Evolutionary conservation across 2,888 invertebrate genomes (phyloP).

Genomic region (Ernsta delagoae): DNA sequence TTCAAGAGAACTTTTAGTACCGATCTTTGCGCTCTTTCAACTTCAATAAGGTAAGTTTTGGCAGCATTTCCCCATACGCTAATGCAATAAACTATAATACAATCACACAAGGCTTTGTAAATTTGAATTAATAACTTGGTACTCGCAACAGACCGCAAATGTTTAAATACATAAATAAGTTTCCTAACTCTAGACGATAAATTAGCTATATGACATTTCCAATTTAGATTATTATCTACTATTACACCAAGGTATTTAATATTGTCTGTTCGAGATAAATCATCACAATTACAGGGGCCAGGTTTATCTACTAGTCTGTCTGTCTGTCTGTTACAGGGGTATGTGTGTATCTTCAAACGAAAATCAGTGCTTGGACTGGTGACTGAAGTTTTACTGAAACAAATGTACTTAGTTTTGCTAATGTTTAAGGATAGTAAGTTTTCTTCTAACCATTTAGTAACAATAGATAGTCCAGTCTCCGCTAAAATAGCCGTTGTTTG

Average conservation of each 20-base stretch:
- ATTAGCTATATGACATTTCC: background rate
- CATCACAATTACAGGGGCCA: background rate
- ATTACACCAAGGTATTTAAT: background rate
- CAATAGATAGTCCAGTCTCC: background rate
- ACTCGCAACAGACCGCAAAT: background rate
- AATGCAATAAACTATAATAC: background rate
- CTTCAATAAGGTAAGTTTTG: background rate
- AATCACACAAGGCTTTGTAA: background rate
- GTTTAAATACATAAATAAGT: slow-evolving; percentile 1
- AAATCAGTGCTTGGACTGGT: background rate
- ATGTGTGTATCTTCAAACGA: background rate
- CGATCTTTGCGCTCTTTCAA: slow-evolving; percentile 4
- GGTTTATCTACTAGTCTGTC: background rate
- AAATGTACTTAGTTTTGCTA: background rate
- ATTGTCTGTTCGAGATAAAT: background rate
- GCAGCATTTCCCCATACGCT: background rate
- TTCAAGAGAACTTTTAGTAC: background rate
- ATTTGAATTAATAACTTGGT: background rate
- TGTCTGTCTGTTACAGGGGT: background rate
- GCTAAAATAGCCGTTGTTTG: background rate
- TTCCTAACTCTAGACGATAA: background rate
- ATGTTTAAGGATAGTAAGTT: background rate
- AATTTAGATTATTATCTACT: background rate
- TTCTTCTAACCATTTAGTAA: background rate
- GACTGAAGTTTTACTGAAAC: background rate